Evolutionary conservation across 2,113 vertebrate genomes (phyloP).

Genomic region (Stigmatopora nigra): DNA sequence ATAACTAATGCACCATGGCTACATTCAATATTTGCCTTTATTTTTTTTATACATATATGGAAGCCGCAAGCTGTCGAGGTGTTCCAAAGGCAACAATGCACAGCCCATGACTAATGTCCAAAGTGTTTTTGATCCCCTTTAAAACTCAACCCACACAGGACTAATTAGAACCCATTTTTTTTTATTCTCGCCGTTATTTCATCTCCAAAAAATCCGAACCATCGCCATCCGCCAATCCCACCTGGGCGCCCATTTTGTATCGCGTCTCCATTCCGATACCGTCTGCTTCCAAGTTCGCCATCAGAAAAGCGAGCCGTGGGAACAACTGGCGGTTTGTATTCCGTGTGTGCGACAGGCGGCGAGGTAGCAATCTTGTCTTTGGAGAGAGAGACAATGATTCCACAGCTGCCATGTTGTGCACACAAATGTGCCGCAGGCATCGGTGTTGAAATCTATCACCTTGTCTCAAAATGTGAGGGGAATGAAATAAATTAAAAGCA

Average conservation of each 20-base stretch:
- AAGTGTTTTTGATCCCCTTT: conserved; percentile 19
- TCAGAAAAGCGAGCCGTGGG: conserved; percentile 48
- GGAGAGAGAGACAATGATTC: conserved; percentile 59
- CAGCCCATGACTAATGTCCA: conserved; percentile 44
- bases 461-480: conserved; percentile 27
- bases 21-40: conserved; percentile 17
- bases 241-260: conserved; percentile 20
- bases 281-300: conserved; percentile 47
- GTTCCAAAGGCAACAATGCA: conserved; percentile 29
- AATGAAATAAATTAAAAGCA: not conserved
- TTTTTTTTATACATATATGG: conserved; percentile 20
- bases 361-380: conserved; percentile 56
- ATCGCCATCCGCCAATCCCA: conserved; percentile 29
- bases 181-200: conserved; percentile 24
- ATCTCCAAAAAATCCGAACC: conserved; percentile 41
- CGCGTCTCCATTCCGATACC: conserved; percentile 8
- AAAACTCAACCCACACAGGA: conserved; percentile 11
- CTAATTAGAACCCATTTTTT: conserved; percentile 32
- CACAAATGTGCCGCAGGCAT: conserved; percentile 48
- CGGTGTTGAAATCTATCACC: conserved; percentile 36
- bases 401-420: conserved; percentile 51
- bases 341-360: conserved; percentile 53
- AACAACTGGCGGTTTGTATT: conserved; percentile 56
- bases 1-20: conserved; percentile 10
- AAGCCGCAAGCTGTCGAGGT: conserved; percentile 17